Base-by-base conservation (phyloP, 1,140 invertebrate species). In the Drosophila sproati region DNA sequence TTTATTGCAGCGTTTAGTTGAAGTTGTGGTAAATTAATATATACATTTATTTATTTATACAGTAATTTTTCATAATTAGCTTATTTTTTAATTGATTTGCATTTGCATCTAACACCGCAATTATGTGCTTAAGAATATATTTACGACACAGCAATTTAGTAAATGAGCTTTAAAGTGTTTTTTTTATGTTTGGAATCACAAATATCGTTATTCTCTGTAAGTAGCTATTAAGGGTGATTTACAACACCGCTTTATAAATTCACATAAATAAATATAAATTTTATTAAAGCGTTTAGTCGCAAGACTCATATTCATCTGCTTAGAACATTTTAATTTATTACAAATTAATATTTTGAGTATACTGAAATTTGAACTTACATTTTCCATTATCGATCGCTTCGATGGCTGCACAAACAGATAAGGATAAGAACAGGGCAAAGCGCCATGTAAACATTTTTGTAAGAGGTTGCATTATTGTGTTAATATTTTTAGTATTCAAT, bases 381-480 rank as follows among this genome's bases (percentile, higher is more conserved):
- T 91, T 91, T 54, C 90, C 90, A 88, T 91, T 90, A 56, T 91
- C 80, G 32, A 60, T 71, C 20, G 78, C 75, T 28, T 73, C 66
- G 68, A 90, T 28, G 48, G 78, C 74, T 10, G 34, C 39, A 45
- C 51, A 76, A 61, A 28, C 32, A 10, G 59, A 47, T 32, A 62
- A 31, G 81, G 85, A 89, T 89, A 89, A 78, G 75, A 73, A 50
- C 50, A 71, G 48, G 43, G 57, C 70, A 8, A 67, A 59, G 29
- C 71, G 50, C 35, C 50, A 68, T 61, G 59, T 54, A 54, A 61
- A 69, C 41, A 63, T 55, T 31, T 47, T 57, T 66, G 61, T 76
- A 43, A 77, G 54, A 54, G 47, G 66, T 43, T 83, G 67, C 85
- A 89, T 89, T 64, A 32, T 66, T 63, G 43, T 70, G 3, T 61